phyloP scores from a whole-genome alignment of 2,113 vertebrate genomes.

The Otocyon megalotis region DNA sequence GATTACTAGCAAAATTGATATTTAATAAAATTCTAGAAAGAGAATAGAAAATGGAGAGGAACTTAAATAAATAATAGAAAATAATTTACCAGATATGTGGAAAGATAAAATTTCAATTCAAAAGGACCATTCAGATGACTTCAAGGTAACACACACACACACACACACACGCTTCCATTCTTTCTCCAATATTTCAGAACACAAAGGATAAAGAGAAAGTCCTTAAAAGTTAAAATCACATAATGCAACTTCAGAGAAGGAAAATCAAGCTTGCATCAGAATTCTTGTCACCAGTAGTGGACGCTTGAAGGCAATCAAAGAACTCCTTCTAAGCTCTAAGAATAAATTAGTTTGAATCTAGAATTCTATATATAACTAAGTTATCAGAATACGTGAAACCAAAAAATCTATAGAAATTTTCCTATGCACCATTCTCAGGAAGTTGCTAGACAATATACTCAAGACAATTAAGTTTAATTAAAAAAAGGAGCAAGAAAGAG shows the following conservation, averaged over 20 bases:
- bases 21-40: constrained; percentile 21
- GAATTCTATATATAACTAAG: background rate
- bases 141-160: background rate
- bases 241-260: background rate
- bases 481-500: background rate
- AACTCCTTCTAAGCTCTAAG: background rate
- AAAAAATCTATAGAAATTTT: background rate
- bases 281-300: background rate
- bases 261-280: background rate
- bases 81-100: background rate
- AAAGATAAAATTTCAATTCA: background rate
- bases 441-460: background rate
- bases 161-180: background rate
- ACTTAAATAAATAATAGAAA: constrained; percentile 13
- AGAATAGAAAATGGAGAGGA: background rate
- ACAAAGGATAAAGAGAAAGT: background rate
- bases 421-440: background rate
- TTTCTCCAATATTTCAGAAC: background rate
- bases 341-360: background rate
- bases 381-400: background rate
- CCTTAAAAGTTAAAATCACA: background rate
- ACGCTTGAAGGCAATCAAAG: background rate
- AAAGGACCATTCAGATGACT: background rate
- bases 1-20: background rate
- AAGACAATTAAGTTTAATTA: background rate